Evolutionary conservation across 2,113 vertebrate species (phyloP), one percentile per base, ranked within the genome.

Genomic region (Corapipo altera): DNA sequence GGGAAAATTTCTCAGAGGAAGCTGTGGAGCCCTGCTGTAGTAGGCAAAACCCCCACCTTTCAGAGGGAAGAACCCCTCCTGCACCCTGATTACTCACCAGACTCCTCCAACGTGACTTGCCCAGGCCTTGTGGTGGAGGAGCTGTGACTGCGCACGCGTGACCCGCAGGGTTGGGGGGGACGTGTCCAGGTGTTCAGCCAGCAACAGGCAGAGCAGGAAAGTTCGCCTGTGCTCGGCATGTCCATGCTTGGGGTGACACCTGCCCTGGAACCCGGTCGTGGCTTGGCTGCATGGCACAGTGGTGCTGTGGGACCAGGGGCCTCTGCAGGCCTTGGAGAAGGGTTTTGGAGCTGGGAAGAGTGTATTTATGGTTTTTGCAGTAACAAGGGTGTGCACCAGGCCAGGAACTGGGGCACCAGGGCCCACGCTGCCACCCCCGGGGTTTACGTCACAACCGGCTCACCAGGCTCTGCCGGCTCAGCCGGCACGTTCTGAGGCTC

Each of bases 371-470:
- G 26, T 1, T 70, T 82, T 44, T 30, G 32, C 46, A 12, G 5
- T 61, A 61, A 66, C 16, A 76, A 43, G 55, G 85, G 33, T 0
- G 39, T 71, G 64, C 2, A 1, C 75, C 59, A 11, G 81, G 64
- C 48, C 5, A 1, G 80, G 87, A 92, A 85, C 24, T 90, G 87
- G 89, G 81, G 43, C 48, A 13, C 23, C 0, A 17, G 54, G 67
- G 58, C 92, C 91, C 67, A 80, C 39, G 4, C 91, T 11, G 4
- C 95, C 93, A 58, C 94, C 93, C 78, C 82, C 75, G 0, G 62
- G 64, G 8, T 79, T 97, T 96, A 65, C 67, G 0, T 85, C 95
- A 97, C 64, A 91, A 96, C 93, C 59, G 22, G 93, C 92, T 95
- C 17, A 0, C 86, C 95, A 74, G 73, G 96, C 89, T 97, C 10